A percentile compares a stretch with the other conserved stretches of the same genome.
phyloP scores from a whole-genome alignment of 2,888 invertebrate species.

The Leucozona laternaria region DNA sequence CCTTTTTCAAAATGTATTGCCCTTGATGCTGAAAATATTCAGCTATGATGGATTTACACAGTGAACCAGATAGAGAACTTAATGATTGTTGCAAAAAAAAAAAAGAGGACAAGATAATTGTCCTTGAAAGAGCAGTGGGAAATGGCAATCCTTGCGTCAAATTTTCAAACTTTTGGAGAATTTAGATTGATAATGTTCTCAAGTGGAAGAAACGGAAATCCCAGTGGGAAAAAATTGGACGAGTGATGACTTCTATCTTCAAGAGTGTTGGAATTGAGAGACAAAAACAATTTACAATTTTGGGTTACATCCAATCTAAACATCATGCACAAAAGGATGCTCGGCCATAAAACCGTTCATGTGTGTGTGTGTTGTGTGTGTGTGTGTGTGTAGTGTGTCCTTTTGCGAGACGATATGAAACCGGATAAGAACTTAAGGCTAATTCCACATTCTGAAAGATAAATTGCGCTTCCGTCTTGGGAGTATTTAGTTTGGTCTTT shows the following conservation, averaged over 20 bases:
- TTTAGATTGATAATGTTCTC: slow-evolving; percentile 48
- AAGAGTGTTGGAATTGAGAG: slow-evolving; percentile 1
- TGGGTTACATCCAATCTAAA: slow-evolving; percentile 64
- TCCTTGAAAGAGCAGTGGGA: slow-evolving; percentile 36
- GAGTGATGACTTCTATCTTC: slow-evolving; percentile 12
- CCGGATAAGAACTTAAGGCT: slow-evolving; percentile 68
- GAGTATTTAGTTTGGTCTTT: slow-evolving; percentile 58
- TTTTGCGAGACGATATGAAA: slow-evolving; percentile 38
- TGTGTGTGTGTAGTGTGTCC: not conserved
- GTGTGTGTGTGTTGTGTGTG: not conserved
- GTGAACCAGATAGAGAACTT: slow-evolving; percentile 7
- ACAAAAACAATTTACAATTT: slow-evolving; percentile 71
- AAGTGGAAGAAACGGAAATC: slow-evolving; percentile 22
- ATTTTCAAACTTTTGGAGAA: slow-evolving; percentile 38
- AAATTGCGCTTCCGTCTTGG: slow-evolving; percentile 73
- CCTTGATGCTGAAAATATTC: not conserved
- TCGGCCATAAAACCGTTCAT: slow-evolving; percentile 22
- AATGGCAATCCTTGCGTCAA: slow-evolving; percentile 30
- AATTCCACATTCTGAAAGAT: slow-evolving; percentile 70
- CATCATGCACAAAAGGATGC: slow-evolving; percentile 48
- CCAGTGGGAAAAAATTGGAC: slow-evolving; percentile 26
- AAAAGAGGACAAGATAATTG: slow-evolving; percentile 5
- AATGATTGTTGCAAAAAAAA: not conserved
- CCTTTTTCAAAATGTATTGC: not conserved
- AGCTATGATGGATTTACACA: not conserved